phyloP scores from a whole-genome alignment of 2,113 vertebrate genomes.

The Maylandia zebra region DNA sequence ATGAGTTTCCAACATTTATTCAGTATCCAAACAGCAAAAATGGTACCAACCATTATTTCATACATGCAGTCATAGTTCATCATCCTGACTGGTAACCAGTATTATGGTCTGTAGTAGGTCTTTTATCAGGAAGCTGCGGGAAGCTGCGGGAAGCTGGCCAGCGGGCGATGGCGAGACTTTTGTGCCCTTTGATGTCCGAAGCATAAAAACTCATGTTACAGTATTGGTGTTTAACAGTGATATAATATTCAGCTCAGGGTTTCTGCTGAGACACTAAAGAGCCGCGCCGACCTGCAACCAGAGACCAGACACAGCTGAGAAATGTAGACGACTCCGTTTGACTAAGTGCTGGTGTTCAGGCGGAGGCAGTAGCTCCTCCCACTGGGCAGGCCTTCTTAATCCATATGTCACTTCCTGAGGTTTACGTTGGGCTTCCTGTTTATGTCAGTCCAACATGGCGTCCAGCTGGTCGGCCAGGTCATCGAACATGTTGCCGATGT shows the following conservation, averaged over 20 bases:
- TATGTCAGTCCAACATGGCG: slow-evolving; percentile 89
- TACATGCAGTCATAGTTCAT: neutral
- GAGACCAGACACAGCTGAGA: neutral
- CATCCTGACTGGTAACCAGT: neutral
- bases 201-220: neutral
- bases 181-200: neutral
- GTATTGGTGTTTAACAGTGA: neutral
- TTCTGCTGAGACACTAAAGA: neutral
- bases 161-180: neutral
- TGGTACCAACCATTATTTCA: neutral
- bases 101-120: neutral
- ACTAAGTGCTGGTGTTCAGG: slow-evolving; percentile 6
- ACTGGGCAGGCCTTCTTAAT: neutral
- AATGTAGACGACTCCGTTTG: neutral
- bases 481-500: slow-evolving; percentile 96
- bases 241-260: neutral
- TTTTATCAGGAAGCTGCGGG: neutral
- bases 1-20: neutral
- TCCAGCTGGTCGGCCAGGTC: slow-evolving; percentile 77
- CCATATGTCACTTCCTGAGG: slow-evolving; percentile 12
- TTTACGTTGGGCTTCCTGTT: neutral
- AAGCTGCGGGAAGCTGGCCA: neutral
- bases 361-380: neutral
- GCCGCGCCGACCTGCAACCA: neutral
- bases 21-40: neutral